Evolutionary conservation across 2,797 vertebrate genomes (phyloP).

Genomic region (Coccyzus lansbergi): DNA sequence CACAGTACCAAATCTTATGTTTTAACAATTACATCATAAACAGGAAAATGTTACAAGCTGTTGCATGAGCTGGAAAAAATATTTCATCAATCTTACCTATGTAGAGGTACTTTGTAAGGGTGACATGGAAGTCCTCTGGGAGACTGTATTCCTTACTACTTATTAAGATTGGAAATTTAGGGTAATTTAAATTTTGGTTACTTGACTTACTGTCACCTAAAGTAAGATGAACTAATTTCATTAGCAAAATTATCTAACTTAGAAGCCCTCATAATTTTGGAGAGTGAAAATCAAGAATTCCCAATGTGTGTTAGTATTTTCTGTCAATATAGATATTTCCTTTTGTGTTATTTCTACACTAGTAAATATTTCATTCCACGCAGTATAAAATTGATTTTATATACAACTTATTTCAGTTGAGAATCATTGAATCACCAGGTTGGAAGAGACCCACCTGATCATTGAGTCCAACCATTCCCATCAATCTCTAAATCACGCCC

Average conservation of each 20-base stretch:
- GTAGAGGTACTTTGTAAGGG: neutral
- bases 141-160: neutral
- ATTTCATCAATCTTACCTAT: neutral
- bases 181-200: neutral
- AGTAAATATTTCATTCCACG: neutral
- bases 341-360: neutral
- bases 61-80: neutral
- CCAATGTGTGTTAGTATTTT: neutral
- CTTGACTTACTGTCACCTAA: neutral
- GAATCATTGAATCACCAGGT: too few relatives aligned
- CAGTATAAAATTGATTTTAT: neutral
- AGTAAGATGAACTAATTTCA: neutral
- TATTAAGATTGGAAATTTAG: neutral
- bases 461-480: too few relatives aligned
- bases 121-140: neutral
- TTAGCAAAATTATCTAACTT: neutral
- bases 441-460: too few relatives aligned
- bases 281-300: neutral
- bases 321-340: neutral
- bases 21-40: neutral
- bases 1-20: neutral
- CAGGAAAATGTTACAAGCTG: neutral
- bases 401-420: neutral
- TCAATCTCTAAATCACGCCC: too few relatives aligned
- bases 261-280: neutral